Evolutionary conservation across 1,140 invertebrate species (phyloP).

Genomic region (Agrypnia vestita): DNA sequence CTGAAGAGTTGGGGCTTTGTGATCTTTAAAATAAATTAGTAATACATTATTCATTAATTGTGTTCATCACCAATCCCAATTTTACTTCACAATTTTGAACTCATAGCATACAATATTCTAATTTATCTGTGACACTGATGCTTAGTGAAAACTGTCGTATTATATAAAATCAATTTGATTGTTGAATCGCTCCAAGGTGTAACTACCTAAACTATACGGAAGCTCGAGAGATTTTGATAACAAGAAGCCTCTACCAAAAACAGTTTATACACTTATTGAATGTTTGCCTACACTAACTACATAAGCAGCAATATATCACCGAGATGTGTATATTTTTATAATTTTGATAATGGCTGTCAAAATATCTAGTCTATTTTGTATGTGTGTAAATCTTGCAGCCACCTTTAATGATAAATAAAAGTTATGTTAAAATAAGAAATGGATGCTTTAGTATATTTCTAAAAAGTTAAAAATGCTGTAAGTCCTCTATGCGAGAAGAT

Average conservation of each 20-base stretch:
- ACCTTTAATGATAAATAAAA: conserved; percentile 30
- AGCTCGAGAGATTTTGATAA: conserved; percentile 24
- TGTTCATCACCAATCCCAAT: no score
- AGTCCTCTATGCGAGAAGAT: background rate
- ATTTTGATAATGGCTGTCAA: conserved; percentile 61
- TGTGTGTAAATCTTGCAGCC: conserved; percentile 57
- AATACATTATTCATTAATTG: background rate
- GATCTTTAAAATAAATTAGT: conserved; percentile 1
- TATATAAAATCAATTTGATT: no score
- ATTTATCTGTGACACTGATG: no score
- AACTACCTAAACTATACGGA: no score
- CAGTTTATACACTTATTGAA: background rate
- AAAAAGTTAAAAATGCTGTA: conserved; percentile 14
- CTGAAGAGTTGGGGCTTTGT: background rate
- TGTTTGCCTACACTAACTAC: conserved; percentile 48
- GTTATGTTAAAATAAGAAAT: conserved; percentile 34
- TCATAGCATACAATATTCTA: no score
- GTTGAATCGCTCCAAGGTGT: no score
- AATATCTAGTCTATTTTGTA: conserved; percentile 62
- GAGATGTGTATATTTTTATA: conserved; percentile 61
- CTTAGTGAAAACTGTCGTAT: no score
- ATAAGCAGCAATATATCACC: conserved; percentile 54
- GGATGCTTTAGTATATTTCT: conserved; percentile 20
- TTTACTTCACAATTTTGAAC: no score
- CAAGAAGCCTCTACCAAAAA: conserved; percentile 57